Conservation (phyloP, 1,140 invertebrate genomes). For the Kradibia gibbosae region DNA sequence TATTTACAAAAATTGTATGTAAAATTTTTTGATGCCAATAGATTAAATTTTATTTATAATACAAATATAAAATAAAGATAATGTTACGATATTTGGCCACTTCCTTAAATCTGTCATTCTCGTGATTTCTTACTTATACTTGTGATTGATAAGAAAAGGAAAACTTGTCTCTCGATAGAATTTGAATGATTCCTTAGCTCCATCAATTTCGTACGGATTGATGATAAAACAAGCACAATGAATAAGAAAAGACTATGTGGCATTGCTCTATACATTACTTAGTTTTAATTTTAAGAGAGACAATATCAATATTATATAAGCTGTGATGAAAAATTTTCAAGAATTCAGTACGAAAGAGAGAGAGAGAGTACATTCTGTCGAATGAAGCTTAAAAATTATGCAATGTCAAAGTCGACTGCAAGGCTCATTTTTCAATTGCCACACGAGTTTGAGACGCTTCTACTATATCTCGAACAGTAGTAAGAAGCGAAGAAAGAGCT, state of each 20-base stretch:
- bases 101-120: too few species aligned
- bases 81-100: too few species aligned
- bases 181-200: neutral
- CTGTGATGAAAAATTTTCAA: constrained; percentile 12
- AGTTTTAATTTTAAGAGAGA: constrained; percentile 11
- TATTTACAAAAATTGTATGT: too few species aligned
- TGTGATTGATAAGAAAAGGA: too few species aligned
- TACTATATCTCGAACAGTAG: constrained; percentile 15
- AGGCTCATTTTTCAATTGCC: constrained; percentile 41
- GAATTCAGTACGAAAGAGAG: neutral
- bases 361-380: neutral
- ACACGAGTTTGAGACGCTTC: constrained; percentile 19
- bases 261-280: constrained; percentile 1
- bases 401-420: constrained; percentile 14
- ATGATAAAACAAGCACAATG: constrained; percentile 1
- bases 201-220: neutral
- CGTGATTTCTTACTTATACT: too few species aligned
- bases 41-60: too few species aligned
- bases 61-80: too few species aligned
- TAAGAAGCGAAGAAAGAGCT: too few species aligned
- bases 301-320: constrained; percentile 23
- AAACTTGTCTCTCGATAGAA: neutral
- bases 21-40: too few species aligned
- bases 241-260: neutral
- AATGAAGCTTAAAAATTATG: constrained; percentile 25